Evolutionary conservation across 2,797 vertebrate genomes (phyloP), one percentile per base, ranked within the genome.

Genomic region (Graptemys geographica): DNA sequence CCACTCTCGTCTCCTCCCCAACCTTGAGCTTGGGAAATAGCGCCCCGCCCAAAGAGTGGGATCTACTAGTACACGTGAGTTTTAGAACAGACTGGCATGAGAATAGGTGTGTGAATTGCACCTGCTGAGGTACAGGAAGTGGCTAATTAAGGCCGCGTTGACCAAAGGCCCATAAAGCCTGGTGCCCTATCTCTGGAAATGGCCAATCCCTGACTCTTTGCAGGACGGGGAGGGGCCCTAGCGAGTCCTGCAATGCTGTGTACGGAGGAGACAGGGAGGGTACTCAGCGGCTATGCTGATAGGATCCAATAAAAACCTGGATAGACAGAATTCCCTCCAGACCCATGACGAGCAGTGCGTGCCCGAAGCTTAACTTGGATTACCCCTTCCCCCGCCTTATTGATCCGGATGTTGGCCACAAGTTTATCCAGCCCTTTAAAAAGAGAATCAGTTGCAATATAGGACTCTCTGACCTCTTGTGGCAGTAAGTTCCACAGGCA

Each of bases 1-100:
- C 69, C 87, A 11, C 84, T 89, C 55, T 37, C 4, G 2, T 78
- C 87, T 79, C 18, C 25, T 83, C 47, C 72, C 89, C 0, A 0
- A 74, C 33, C 41, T 91, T 23, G 28, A 28, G 41, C n/a, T 47
- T 84, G 84, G 25, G 41, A 76, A 47, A 47, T n/a, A 69, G 62
- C 6, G 9, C 62, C 59, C 18, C 2, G 7, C 8, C 41, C 0
- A n/a, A n/a, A 11, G 1, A 8, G 3, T 59, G 57, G 53, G 78
- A 49, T 31, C 49, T 80, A 83, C 12, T 41, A 19, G 11, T 44
- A 9, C 52, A 57, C 0, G 10, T 37, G 33, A 51, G 16, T 55
- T 81, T 23, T 87, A 92, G 80, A 49, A 74, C 37, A 10, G 79
- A 16, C 27, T 11, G 8, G 3, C 6, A 0, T 0, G 0, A 33